These are phyloP conservation scores for Pollimyrus isidori DNA, from an alignment of 2,113 vertebrate species.

Conservation along the genomic window DNA sequence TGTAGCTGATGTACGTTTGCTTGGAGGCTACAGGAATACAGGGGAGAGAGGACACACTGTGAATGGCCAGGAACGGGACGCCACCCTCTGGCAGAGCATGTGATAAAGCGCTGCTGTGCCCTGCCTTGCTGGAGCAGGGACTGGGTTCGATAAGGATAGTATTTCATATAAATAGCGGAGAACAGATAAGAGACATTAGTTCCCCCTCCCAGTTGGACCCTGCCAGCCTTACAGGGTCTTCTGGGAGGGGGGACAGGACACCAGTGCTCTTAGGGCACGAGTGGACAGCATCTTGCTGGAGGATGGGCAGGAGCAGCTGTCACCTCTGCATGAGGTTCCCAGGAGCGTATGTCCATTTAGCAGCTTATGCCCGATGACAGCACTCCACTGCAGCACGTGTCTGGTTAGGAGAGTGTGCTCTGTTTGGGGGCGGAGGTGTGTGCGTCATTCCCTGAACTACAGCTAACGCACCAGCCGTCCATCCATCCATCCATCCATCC, in stretches of 20 bases:
- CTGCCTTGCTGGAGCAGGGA: neutral
- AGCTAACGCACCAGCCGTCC: neutral
- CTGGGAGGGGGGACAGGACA: neutral
- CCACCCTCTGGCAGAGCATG: constrained; percentile 17
- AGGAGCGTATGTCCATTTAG: neutral
- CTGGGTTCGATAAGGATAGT: constrained; percentile 23
- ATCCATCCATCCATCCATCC: neutral
- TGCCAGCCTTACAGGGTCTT: neutral
- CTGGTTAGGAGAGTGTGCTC: neutral
- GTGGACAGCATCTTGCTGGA: neutral
- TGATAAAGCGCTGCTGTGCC: constrained; percentile 8
- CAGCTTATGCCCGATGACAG: neutral
- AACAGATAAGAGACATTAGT: neutral
- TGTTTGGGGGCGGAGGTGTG: neutral
- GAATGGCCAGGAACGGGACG: constrained; percentile 2
- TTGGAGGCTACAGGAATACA: constrained; percentile 69
- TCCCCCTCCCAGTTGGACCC: neutral
- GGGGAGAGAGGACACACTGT: constrained; percentile 33
- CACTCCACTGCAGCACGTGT: neutral
- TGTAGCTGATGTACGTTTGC: constrained; percentile 94
- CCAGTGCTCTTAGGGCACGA: neutral
- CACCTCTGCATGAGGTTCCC: neutral
- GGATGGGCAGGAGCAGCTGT: neutral
- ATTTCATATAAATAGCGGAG: constrained; percentile 19
- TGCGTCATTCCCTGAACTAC: neutral